Base-by-base conservation (phyloP, 2,113 vertebrate genomes). In the Axis porcinus region DNA sequence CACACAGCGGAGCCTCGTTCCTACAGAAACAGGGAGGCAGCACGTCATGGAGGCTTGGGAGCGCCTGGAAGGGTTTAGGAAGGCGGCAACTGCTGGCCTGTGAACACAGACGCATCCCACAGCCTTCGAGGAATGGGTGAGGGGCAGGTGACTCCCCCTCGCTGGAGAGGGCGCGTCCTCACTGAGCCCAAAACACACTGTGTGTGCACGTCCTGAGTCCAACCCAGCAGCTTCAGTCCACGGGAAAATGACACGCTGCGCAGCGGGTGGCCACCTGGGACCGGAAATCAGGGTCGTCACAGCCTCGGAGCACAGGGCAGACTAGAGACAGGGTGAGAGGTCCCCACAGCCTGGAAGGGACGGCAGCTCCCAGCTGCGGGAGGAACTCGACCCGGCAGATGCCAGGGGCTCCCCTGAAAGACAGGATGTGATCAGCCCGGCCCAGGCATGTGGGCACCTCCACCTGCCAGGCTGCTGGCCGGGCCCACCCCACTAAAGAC, bases 41-140 rank as follows among this genome's bases (percentile, higher is more conserved):
- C 87, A 81, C 67, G 13, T 43, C 67, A 47, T 55, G 50, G 45
- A 87, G 92, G 86, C 60, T 89, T 74, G 43, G 55, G 58, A 62
- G 89, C 89, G 7, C 94, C 62, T 57, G 92, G 67, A 62, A 93
- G 89, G 60, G 70, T 67, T 88, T 6, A 40, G 70, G 40, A 91
- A 89, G 94, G 43, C 43, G 40, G 58, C 89, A 96, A 83, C 95
- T 96, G 89, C 82, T 91, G 97, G 96, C 78, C 89, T 89, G 95
- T 95, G 64, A 95, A 98, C 97, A 96, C 93, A 95, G 86, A 84
- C 33, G 40, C 58, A 74, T 87, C 87, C 88, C 89, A 78, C 94
- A 87, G 50, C 60, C 95, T 89, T 50, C 47, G 81, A 95, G 92
- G 62, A 89, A 81, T 1, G 52, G 36, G 94, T 11, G 17, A 81